These are phyloP conservation scores for Blennius ocellaris DNA, from an alignment of 2,113 vertebrate species.

Conservation along the genomic window DNA sequence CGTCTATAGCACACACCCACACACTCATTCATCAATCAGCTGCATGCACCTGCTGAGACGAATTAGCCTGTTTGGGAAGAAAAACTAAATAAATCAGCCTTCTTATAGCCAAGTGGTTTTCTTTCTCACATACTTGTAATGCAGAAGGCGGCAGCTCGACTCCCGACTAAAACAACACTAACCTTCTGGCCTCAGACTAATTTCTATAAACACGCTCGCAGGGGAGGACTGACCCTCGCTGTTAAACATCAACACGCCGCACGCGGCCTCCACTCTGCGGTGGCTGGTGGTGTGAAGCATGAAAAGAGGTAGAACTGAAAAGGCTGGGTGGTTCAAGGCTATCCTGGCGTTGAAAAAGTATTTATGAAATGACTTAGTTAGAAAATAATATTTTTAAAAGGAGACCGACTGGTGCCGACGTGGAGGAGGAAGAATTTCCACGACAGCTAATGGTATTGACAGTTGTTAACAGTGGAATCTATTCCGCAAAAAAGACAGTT, in stretches of 20 bases:
- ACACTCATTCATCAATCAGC: conserved; percentile 29
- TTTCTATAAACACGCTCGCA: conserved; percentile 52
- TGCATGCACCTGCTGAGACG: conserved; percentile 8
- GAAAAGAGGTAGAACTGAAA: too few relatives aligned
- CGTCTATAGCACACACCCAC: conserved; percentile 11
- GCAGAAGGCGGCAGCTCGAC: conserved; percentile 12
- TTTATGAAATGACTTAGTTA: too few relatives aligned
- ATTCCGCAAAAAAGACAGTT: too few relatives aligned
- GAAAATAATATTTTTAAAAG: too few relatives aligned
- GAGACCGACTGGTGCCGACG: too few relatives aligned
- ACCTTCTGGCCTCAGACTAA: conserved; percentile 56
- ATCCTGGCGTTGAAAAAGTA: too few relatives aligned
- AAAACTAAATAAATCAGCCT: conserved; percentile 9
- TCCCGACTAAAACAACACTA: conserved; percentile 34
- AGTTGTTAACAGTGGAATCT: too few relatives aligned
- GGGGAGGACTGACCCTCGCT: conserved; percentile 6
- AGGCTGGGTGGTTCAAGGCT: too few relatives aligned
- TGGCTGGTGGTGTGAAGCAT: too few relatives aligned
- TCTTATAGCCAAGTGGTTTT: conserved; percentile 10
- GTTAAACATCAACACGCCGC: conserved; percentile 13
- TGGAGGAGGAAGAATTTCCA: too few relatives aligned
- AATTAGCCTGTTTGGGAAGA: conserved; percentile 27
- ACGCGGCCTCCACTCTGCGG: neutral
- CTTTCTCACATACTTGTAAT: conserved; percentile 7
- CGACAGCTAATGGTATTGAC: too few relatives aligned